Evolutionary conservation across 2,113 vertebrate genomes (phyloP).

Genomic region (Martes martes): DNA sequence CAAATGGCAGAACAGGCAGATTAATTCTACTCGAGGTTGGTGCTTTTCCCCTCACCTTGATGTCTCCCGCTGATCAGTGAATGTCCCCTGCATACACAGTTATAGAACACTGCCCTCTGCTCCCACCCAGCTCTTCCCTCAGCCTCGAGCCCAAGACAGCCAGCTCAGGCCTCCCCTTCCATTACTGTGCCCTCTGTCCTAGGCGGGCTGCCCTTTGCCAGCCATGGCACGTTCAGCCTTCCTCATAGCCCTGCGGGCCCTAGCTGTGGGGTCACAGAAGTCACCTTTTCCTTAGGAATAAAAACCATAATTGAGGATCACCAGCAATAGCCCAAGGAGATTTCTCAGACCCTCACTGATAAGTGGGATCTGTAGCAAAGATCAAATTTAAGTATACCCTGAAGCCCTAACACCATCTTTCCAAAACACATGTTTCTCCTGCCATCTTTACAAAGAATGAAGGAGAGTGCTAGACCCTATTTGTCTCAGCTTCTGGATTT

Average conservation of each 20-base stretch:
- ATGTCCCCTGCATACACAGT: fast-evolving
- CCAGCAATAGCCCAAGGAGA: not conserved
- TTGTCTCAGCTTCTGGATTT: not conserved
- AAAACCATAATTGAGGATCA: not conserved
- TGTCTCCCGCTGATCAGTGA: not conserved
- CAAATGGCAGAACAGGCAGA: not conserved
- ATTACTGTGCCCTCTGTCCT: not conserved
- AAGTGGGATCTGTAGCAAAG: not conserved
- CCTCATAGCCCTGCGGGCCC: not conserved
- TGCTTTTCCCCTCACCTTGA: too few relatives aligned
- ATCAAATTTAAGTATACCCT: not conserved
- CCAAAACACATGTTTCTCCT: not conserved
- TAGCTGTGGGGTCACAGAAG: not conserved
- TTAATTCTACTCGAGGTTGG: not conserved
- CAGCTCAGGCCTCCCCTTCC: too few relatives aligned
- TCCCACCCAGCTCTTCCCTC: not conserved
- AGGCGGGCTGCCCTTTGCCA: not conserved
- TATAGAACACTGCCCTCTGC: fast-evolving
- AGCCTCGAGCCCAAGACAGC: not conserved
- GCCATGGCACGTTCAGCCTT: not conserved
- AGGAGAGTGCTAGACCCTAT: not conserved
- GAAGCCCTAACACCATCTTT: not conserved
- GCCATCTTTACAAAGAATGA: not conserved
- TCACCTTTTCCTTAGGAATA: not conserved
- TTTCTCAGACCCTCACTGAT: not conserved